Evolutionary conservation across 2,113 vertebrate species (phyloP), one percentile per base, ranked within the genome.

Genomic region (Anas platyrhynchos): DNA sequence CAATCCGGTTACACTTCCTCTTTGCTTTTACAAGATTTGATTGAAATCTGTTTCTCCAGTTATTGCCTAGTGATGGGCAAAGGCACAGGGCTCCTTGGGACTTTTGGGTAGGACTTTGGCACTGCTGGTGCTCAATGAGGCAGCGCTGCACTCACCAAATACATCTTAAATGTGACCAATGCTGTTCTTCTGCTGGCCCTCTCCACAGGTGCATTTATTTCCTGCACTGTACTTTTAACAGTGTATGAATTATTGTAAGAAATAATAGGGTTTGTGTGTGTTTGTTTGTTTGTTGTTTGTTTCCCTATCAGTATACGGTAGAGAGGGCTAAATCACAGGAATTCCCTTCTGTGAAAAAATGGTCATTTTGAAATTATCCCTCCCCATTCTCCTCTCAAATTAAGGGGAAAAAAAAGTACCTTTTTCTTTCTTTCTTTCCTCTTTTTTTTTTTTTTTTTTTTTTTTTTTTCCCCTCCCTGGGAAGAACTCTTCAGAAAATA

Each of bases 11-110:
- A 74, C 1, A 4, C 89, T 97, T 98, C 73, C 93, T 94, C 96
- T 96, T 95, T 78, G 66, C 50, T 63, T 96, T 97, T 91, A 95
- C n/a, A 81, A 86, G 76, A 76, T 89, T 94, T 89, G 86, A 95
- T 63, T 2, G 38, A 94, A 93, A 94, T 94, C 89, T 71, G 63
- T 91, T 96, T 96, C 75, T 95, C 62, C 7, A 21, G 72, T 88
- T 95, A 80, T 79, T 89, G 56, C 86, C 84, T 76, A 83, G 14
- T 59, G 88, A 79, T 78, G 52, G 79, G 67, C 82, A 94, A 91
- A 92, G 81, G n/a, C 72, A 72, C 0, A 5, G 74, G 29, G 17
- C 3, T 95, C 22, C 18, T 80, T 52, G 48, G 61, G 62, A 69
- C 44, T 83, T 59, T 8, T 67, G 67, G 20, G 11, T 38, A 21